phyloP scores from a whole-genome alignment of 2,113 vertebrate species.

The Platichthys flesus region DNA sequence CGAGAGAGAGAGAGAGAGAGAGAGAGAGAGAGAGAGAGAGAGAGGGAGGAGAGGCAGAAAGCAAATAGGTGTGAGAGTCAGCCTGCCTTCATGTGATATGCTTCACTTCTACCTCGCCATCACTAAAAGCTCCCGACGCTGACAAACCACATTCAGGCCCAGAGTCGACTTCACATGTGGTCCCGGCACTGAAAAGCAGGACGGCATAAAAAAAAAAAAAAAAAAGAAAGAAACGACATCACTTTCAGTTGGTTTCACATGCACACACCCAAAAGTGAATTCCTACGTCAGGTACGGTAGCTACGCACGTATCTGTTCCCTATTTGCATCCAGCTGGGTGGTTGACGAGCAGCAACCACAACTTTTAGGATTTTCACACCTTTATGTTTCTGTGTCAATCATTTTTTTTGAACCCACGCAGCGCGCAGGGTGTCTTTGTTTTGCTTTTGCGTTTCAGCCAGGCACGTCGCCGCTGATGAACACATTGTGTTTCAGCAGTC shows the following conservation, averaged over 20 bases:
- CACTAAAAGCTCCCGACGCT: conserved; percentile 26
- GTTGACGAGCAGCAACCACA: background rate
- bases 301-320: background rate
- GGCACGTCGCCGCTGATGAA: conserved; percentile 57
- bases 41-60: conserved; percentile 48
- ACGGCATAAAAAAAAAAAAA: background rate
- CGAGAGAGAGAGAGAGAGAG: conserved; percentile 31
- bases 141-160: conserved; percentile 18
- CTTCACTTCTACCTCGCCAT: conserved; percentile 45
- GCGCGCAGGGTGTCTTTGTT: conserved; percentile 50
- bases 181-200: background rate
- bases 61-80: conserved; percentile 59
- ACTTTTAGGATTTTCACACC: conserved; percentile 6
- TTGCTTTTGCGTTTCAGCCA: conserved; percentile 58
- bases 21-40: conserved; percentile 26
- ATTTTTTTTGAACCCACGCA: background rate
- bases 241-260: background rate
- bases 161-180: background rate
- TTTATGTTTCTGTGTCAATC: conserved; percentile 24
- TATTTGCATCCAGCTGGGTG: conserved; percentile 2
- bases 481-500: conserved; percentile 64
- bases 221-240: background rate
- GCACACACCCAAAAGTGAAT: background rate
- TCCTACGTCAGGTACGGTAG: background rate
- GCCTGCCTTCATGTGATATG: conserved; percentile 49